These are phyloP conservation scores for Lycaon pictus DNA, from an alignment of 2,113 vertebrate genomes.

Conservation along the genomic window DNA sequence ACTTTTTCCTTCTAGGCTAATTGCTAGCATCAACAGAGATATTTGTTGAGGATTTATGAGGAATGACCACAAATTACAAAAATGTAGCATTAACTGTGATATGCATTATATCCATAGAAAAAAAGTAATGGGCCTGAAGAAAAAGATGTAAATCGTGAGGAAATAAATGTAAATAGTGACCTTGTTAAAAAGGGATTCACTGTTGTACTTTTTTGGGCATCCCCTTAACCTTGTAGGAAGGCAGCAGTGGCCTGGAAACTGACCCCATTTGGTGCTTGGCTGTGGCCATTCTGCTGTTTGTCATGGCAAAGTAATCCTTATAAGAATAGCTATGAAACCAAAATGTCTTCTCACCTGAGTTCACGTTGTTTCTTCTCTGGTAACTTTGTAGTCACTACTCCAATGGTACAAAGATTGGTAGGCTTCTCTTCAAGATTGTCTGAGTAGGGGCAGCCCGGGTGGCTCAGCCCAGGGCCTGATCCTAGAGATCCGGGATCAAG, in stretches of 20 bases:
- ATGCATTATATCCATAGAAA: background rate
- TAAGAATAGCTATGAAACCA: background rate
- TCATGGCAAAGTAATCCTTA: background rate
- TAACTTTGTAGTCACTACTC: background rate
- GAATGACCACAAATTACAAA: background rate
- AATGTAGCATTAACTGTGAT: background rate
- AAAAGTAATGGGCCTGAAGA: background rate
- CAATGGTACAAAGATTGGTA: background rate
- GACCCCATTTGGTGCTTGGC: background rate
- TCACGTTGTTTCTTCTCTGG: background rate
- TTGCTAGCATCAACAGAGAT: background rate
- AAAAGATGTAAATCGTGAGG: conserved; percentile 12
- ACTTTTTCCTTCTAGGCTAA: conserved; percentile 27
- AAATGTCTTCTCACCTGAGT: background rate
- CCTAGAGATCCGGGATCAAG: too few species aligned
- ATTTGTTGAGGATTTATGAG: conserved; percentile 40
- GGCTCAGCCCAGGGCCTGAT: too few species aligned
- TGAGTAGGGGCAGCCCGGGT: background rate
- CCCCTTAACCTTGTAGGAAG: background rate
- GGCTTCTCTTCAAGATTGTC: background rate
- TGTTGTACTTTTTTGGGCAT: background rate
- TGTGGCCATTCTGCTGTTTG: background rate
- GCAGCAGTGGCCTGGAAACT: background rate
- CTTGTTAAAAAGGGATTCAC: background rate
- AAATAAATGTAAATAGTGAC: conserved; percentile 4